phyloP scores from a whole-genome alignment of 2,888 invertebrate genomes.

The Urechis unicinctus region DNA sequence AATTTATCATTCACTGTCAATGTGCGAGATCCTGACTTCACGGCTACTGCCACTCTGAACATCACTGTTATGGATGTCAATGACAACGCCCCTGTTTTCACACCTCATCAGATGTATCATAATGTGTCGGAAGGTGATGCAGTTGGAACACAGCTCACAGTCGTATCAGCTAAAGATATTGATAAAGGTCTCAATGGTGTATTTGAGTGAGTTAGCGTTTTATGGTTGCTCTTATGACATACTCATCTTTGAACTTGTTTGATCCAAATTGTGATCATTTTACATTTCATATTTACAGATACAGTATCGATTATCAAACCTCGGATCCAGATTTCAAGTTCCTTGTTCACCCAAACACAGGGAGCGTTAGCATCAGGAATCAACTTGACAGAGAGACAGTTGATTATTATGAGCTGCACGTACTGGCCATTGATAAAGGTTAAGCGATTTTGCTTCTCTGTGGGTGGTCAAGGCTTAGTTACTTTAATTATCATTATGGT shows the following conservation, averaged over 20 bases:
- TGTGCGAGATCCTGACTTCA: constrained; percentile 10
- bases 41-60: constrained; percentile 8
- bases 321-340: constrained; percentile 18
- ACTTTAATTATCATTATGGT: too few species aligned
- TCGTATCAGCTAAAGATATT: constrained; percentile 89
- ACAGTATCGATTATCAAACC: constrained; percentile 20
- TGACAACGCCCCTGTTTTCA: constrained; percentile 89
- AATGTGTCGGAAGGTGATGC: constrained; percentile 79
- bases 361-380: constrained; percentile 18
- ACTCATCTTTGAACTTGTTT: not conserved
- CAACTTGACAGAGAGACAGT: constrained; percentile 34
- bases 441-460: constrained; percentile 2
- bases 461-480: not conserved
- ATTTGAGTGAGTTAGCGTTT: constrained; percentile 34
- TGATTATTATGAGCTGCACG: constrained; percentile 25
- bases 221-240: not conserved
- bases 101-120: constrained; percentile 17
- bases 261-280: not conserved
- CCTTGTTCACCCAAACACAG: constrained; percentile 9
- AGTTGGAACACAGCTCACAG: constrained; percentile 82
- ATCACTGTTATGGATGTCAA: constrained; percentile 74
- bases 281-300: constrained; percentile 14
- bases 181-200: constrained; percentile 73
- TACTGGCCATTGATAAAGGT: constrained; percentile 48
- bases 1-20: constrained; percentile 10